Conservation (phyloP, 2,113 vertebrate species). For the Psilopsiagon aurifrons region DNA sequence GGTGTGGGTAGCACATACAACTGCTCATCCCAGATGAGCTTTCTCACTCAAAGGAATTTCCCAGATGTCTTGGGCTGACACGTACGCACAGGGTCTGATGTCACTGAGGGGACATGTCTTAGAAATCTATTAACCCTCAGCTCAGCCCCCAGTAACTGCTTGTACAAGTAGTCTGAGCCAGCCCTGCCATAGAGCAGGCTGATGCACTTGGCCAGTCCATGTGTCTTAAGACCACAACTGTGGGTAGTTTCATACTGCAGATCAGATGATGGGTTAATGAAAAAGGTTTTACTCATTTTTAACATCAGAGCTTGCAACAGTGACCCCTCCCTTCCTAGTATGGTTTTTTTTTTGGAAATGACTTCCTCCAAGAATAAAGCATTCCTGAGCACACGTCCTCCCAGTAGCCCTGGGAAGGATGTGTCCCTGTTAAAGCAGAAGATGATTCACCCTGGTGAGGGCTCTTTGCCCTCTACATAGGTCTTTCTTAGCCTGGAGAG, state of each 20-base stretch:
- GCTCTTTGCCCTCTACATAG: background rate
- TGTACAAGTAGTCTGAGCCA: background rate
- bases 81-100: background rate
- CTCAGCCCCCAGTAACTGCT: background rate
- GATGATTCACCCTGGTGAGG: constrained; percentile 3
- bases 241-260: background rate
- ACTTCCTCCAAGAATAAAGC: constrained; percentile 43
- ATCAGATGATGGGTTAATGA: background rate
- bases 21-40: background rate
- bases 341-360: background rate
- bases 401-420: constrained; percentile 20
- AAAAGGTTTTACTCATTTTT: background rate
- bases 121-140: background rate
- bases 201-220: background rate
- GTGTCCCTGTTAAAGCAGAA: background rate
- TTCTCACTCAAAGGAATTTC: background rate
- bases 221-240: background rate
- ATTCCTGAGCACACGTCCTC: constrained; percentile 22
- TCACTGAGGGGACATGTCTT: rapidly evolving
- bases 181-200: background rate
- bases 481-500: background rate
- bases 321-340: background rate
- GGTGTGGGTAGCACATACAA: too few relatives aligned
- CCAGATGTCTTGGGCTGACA: background rate
- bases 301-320: background rate